Evolutionary conservation across 1,140 invertebrate genomes (phyloP), one percentile per base, ranked within the genome.

Genomic region (Tetramorium parvispinum): DNA sequence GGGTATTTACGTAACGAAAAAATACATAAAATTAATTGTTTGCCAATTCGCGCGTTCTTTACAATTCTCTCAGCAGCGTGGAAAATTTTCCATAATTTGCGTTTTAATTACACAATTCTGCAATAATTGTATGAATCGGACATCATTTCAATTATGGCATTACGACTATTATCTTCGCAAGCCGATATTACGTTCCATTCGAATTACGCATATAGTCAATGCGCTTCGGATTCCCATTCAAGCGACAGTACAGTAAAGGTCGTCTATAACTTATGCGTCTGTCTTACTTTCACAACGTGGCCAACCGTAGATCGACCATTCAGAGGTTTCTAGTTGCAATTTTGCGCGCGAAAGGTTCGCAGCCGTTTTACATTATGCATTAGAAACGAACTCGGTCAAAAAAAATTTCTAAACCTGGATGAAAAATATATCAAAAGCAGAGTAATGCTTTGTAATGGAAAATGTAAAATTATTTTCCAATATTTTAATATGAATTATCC

Each of bases 81-180:
- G n/a, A 73, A 82, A 75, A 83, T 73, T 0, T 46, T 49, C 5
- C 18, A 49, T 37, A 32, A 71, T 82, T 73, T 57, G 16, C 18
- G 11, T 24, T 46, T 82, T 46, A 57, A 82, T 82, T 68, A 32
- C 46, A 68, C n/a, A 51, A 79, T 66, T 51, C 13, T 40, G 37
- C 11, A 16, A 57, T 40, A 73, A 73, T 82, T 71, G 27, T 43
- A 73, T n/a, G 37, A 57, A n/a, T 79, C 43, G 24, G 18, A n/a
- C 65, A 43, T 82, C n/a, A 57, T 71, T 82, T 82, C 21, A 71
- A 82, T 82, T 59, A 59, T 11, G 6, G 43, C 43, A 59, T 82
- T 49, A 73, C 37, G 49, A 49, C 57, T 27, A 27, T 53, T 32
- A 59, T 59, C 68, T 43, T 46, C 13, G 68, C 53, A 2, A 73